Evolutionary conservation across 2,797 vertebrate species (phyloP), one percentile per base, ranked within the genome.

Genomic region (Dromococcyx pavoninus): DNA sequence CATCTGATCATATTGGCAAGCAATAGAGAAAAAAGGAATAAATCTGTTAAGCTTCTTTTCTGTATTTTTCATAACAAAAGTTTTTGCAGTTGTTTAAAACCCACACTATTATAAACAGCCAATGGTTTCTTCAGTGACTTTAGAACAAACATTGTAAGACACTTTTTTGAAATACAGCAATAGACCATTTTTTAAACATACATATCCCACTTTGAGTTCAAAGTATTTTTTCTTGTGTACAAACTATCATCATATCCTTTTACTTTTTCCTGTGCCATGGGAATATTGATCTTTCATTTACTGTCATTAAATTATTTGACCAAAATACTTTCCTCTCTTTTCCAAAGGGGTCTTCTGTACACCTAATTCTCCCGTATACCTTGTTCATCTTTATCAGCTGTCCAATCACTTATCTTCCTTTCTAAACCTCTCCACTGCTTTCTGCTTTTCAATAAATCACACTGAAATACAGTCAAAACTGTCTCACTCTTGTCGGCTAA

Each of bases 1-100:
- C 92, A 99, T 98, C 99, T 99, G 98, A 96, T 97, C 84, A 91
- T 93, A 98, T 95, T 94, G 97, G 98, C 98, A 98, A 95, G 97
- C 97, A 97, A 95, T 58, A 96, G 27, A 95, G 94, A 91, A 93
- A 96, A 96, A 96, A 96, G n/a, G 65, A 93, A 82, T 48, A 91
- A 92, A 84, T 54, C 41, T 60, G 90, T 98, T 98, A 98, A 85
- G 88, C 74, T 58, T 88, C 5, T 91, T 76, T 84, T 61, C 56
- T 41, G 7, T 39, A 62, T 83, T 89, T 88, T 81, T 86, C 32
- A 17, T 14, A 46, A 54, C 8, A 46, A 50, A 2, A 5, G 10
- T 10, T 33, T 93, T 62, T 60, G 23, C 81, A 93, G 28, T 18
- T 60, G 22, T 74, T 91, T 80, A 78, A 46, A 89, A 35, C 19